Conservation (phyloP, 2,113 vertebrate genomes). For the Chaetura pelagica region DNA sequence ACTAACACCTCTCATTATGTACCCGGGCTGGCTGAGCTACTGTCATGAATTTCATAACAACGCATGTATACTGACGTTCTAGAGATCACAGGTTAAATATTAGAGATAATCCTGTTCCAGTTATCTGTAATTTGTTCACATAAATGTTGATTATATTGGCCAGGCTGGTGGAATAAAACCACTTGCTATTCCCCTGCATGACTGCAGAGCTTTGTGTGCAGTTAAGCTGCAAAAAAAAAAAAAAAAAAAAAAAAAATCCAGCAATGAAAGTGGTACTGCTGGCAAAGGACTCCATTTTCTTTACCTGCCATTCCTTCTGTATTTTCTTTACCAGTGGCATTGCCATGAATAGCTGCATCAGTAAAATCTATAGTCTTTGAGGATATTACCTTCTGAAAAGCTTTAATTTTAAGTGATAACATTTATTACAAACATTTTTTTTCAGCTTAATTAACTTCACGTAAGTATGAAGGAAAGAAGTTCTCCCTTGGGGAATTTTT, state of each 20-base stretch:
- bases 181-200: background rate
- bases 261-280: background rate
- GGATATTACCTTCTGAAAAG: background rate
- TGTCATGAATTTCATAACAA: background rate
- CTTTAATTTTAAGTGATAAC: background rate
- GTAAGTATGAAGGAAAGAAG: background rate
- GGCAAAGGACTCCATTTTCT: background rate
- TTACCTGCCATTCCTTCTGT: background rate
- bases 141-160: conserved; percentile 17
- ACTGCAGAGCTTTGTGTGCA: background rate
- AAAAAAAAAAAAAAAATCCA: background rate
- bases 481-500: background rate
- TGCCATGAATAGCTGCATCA: background rate
- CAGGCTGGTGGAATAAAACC: background rate
- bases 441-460: background rate
- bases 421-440: background rate
- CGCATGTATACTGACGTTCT: background rate
- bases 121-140: conserved; percentile 32
- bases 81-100: conserved; percentile 26
- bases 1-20: accelerated
- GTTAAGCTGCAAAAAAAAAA: background rate
- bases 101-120: background rate
- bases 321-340: background rate
- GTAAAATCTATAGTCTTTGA: background rate
- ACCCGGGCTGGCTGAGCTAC: background rate